Conservation (phyloP, 2,797 vertebrate genomes). For the Prunella strophiata region DNA sequence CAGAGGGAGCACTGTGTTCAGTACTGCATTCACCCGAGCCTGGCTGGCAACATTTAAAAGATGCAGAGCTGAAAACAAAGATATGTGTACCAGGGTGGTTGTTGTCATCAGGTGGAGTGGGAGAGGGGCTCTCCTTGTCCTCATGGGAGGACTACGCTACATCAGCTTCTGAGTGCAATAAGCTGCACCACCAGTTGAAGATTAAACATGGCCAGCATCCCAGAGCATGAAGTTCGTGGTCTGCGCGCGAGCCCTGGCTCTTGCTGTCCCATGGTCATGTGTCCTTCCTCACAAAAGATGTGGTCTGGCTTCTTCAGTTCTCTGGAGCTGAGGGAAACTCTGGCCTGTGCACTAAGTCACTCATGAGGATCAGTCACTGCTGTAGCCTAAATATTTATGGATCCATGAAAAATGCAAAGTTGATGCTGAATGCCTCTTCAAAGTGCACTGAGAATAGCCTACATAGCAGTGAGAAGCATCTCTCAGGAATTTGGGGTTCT, state of each 20-base stretch:
- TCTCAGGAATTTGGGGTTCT: background rate
- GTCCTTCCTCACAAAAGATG: background rate
- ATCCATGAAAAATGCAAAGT: slow-evolving; percentile 54
- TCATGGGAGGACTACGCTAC: accelerated
- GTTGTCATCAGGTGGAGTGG: background rate
- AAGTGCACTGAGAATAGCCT: slow-evolving; percentile 12
- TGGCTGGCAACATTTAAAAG: background rate
- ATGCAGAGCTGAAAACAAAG: background rate
- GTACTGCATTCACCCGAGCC: accelerated
- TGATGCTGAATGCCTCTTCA: slow-evolving; percentile 20
- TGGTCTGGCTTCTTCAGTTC: background rate
- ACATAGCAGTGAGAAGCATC: background rate
- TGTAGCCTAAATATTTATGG: slow-evolving; percentile 53
- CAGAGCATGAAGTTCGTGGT: background rate
- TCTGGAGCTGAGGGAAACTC: background rate
- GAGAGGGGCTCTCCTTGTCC: background rate
- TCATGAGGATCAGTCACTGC: slow-evolving; percentile 27
- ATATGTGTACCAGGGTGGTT: background rate
- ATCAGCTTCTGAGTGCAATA: background rate
- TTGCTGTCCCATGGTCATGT: background rate
- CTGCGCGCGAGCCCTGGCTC: accelerated
- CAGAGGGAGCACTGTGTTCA: background rate
- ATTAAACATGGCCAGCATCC: background rate
- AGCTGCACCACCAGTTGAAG: background rate
- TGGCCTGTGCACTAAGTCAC: background rate